phyloP scores from a whole-genome alignment of 2,113 vertebrate genomes.

The Pseudorectes ferrugineus region DNA sequence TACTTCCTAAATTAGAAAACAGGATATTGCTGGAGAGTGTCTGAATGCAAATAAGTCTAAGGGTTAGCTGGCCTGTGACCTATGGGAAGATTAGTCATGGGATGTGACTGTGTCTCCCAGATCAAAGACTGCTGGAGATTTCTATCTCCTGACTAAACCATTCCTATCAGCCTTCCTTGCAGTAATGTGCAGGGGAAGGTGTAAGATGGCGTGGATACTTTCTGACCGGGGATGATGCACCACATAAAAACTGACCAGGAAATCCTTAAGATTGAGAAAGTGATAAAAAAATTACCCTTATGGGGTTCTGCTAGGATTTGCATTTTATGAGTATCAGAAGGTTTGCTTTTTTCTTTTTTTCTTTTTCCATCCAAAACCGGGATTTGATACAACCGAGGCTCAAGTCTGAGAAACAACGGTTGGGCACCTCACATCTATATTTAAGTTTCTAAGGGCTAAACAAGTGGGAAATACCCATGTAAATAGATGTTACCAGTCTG shows the following conservation, averaged over 20 bases:
- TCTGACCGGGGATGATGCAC: not conserved
- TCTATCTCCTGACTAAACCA: not conserved
- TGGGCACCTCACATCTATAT: not conserved
- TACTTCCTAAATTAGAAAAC: conserved; percentile 43
- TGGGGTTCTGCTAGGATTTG: not conserved
- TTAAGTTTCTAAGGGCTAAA: not conserved
- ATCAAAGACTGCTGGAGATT: not conserved
- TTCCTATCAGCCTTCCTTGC: not conserved
- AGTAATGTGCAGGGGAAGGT: not conserved
- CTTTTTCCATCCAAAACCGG: not conserved
- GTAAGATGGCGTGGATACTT: not conserved
- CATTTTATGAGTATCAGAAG: not conserved
- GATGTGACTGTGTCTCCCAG: not conserved
- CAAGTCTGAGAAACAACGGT: not conserved
- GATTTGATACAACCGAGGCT: not conserved
- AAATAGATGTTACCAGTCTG: not conserved
- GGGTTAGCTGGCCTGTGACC: not conserved
- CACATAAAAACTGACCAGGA: not conserved
- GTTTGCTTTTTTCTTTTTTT: not conserved
- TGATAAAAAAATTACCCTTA: not conserved
- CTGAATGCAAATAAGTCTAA: not conserved
- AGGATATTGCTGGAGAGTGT: conserved; percentile 20
- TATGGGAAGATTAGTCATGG: conserved; percentile 1
- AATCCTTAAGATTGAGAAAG: not conserved
- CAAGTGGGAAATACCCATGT: not conserved